Conservation (phyloP, 2,113 vertebrate species). For the Toxotes chatareus region DNA sequence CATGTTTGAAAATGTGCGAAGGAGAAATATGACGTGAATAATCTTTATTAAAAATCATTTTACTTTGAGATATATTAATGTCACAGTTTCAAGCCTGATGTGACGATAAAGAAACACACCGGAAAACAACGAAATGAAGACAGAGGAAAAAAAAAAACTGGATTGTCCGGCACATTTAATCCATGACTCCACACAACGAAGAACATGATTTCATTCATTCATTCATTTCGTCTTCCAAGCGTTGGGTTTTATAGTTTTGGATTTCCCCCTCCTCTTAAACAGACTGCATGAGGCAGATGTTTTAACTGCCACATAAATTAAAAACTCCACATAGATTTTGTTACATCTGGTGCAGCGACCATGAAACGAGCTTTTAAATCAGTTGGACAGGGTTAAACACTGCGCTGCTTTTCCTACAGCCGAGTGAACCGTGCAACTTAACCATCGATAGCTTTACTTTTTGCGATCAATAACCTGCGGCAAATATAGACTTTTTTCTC, state of each 20-base stretch:
- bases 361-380: background rate
- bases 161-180: background rate
- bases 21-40: no score
- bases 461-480: conserved; percentile 10
- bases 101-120: background rate
- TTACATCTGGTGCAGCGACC: background rate
- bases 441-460: background rate
- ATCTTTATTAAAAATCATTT: background rate
- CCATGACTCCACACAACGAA: background rate
- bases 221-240: background rate
- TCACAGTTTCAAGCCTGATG: background rate
- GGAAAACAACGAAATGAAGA: background rate
- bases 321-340: background rate
- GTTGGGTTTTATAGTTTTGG: background rate
- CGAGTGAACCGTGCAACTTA: background rate
- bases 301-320: background rate
- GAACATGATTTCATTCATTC: background rate
- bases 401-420: background rate
- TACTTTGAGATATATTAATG: background rate
- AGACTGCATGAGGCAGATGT: background rate
- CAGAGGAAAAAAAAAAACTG: background rate
- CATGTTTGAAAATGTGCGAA: no score
- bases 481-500: background rate
- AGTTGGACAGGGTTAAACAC: background rate
- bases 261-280: background rate